A percentile compares a stretch with the other conserved stretches of the same genome.
Evolutionary conservation across 1,140 invertebrate species (phyloP).

Genomic region (Harpegnathos saltator): DNA sequence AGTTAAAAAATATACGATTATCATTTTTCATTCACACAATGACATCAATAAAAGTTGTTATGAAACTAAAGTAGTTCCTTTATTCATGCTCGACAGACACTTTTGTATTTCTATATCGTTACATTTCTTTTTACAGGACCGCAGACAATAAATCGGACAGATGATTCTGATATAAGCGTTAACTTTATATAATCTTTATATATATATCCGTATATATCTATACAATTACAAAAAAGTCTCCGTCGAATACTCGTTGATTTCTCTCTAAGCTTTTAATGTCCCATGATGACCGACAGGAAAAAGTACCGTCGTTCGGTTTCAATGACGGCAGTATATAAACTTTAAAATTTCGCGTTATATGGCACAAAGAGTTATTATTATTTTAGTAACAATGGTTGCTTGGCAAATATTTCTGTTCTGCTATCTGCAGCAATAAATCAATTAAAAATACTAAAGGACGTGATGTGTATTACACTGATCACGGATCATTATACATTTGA

Average conservation of each 20-base stretch:
- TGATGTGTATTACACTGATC: constrained; percentile 16
- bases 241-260: constrained; percentile 54
- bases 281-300: constrained; percentile 29
- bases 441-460: constrained; percentile 29
- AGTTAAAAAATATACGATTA: constrained; percentile 65
- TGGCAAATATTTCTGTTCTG: constrained; percentile 58
- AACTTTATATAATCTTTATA: constrained; percentile 76
- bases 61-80: constrained; percentile 68
- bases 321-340: constrained; percentile 48
- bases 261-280: constrained; percentile 55
- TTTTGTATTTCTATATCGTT: constrained; percentile 54
- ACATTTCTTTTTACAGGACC: constrained; percentile 61
- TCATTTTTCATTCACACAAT: constrained; percentile 75
- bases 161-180: constrained; percentile 62
- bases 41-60: constrained; percentile 81
- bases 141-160: constrained; percentile 60
- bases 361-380: constrained; percentile 78
- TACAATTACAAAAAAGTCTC: constrained; percentile 77
- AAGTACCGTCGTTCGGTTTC: constrained; percentile 33
- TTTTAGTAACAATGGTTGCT: constrained; percentile 49
- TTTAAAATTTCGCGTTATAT: constrained; percentile 78
- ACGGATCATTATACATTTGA: constrained; percentile 21
- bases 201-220: constrained; percentile 70
- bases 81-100: constrained; percentile 55
- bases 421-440: constrained; percentile 30